Conservation (phyloP, 2,797 vertebrate species). For the Enteromius fasciolatus region DNA sequence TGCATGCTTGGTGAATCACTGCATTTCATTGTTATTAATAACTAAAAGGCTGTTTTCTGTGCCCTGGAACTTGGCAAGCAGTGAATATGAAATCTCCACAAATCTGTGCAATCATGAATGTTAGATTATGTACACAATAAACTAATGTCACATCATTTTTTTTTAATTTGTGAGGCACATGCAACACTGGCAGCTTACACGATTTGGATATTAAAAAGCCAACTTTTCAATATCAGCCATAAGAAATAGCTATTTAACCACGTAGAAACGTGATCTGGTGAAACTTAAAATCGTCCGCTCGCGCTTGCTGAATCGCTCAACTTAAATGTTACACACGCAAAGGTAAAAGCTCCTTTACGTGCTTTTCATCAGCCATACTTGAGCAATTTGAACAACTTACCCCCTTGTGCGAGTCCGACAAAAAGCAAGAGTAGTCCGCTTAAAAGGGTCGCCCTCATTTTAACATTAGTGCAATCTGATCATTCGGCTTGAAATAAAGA, state of each 20-base stretch:
- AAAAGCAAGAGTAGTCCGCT: slow-evolving; percentile 53
- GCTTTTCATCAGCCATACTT: background rate
- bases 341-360: background rate
- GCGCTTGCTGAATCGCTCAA: background rate
- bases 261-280: background rate
- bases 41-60: background rate
- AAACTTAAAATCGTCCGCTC: background rate
- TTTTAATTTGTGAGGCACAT: background rate
- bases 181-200: background rate
- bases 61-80: background rate
- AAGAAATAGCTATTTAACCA: background rate
- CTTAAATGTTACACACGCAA: background rate
- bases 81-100: slow-evolving; percentile 1
- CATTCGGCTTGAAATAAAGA: background rate
- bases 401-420: slow-evolving; percentile 56
- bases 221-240: background rate
- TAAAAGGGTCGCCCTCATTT: slow-evolving; percentile 46
- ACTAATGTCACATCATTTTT: background rate
- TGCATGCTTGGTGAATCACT: background rate
- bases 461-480: background rate
- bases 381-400: slow-evolving; percentile 48
- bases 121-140: background rate
- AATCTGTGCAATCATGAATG: background rate
- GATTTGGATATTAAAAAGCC: background rate
- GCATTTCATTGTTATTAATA: background rate